Evolutionary conservation across 2,797 vertebrate genomes (phyloP).

Genomic region (Chloroceryle amazona): DNA sequence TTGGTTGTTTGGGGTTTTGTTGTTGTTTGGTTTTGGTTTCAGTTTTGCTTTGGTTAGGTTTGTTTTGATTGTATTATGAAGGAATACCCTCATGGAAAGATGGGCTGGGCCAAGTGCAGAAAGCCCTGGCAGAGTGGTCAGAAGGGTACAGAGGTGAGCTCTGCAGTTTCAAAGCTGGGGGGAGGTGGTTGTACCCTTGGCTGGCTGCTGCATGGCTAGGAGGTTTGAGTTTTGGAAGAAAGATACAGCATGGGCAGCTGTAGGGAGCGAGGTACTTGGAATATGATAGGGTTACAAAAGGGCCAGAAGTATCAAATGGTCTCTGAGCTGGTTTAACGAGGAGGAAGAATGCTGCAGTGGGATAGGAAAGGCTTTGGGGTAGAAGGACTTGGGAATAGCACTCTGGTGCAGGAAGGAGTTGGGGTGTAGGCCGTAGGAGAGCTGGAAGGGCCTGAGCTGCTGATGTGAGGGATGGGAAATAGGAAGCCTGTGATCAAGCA

Average conservation of each 20-base stretch:
- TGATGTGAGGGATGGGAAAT: background rate
- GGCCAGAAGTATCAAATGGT: background rate
- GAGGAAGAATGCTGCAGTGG: background rate
- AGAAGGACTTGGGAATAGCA: background rate
- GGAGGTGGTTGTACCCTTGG: accelerated
- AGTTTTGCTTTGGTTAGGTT: background rate
- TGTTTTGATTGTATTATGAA: background rate
- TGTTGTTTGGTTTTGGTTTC: background rate
- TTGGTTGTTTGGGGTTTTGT: background rate
- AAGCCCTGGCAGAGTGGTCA: background rate
- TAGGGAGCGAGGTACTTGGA: background rate
- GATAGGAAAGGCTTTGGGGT: background rate
- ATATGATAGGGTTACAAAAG: background rate
- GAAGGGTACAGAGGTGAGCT: background rate
- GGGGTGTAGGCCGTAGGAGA: background rate
- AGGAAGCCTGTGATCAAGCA: background rate
- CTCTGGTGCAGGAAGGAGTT: background rate
- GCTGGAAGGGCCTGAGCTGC: background rate
- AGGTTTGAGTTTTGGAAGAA: background rate
- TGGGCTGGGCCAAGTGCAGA: background rate
- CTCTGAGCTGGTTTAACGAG: background rate
- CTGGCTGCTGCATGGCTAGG: background rate
- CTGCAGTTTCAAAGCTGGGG: background rate
- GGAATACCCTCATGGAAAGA: background rate
- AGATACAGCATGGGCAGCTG: background rate